phyloP scores from a whole-genome alignment of 2,113 vertebrate genomes.

The Corydoras sp. region DNA sequence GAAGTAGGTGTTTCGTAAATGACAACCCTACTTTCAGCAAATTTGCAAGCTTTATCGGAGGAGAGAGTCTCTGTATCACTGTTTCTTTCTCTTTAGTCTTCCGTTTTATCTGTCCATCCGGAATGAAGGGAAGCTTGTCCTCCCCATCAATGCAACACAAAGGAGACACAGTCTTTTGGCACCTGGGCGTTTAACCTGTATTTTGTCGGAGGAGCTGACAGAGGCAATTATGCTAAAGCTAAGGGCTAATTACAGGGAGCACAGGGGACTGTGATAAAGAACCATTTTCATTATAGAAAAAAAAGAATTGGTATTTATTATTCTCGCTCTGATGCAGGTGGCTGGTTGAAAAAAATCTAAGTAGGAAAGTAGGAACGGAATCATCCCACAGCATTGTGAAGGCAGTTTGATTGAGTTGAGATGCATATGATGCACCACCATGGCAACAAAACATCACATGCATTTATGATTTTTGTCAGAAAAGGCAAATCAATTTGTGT shows the following conservation, averaged over 20 bases:
- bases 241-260: conserved; percentile 42
- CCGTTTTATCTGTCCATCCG: conserved; percentile 20
- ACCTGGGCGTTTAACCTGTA: conserved; percentile 48
- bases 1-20: conserved; percentile 40
- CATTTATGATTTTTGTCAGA: no score
- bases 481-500: no score
- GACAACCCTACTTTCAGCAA: conserved; percentile 39
- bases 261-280: conserved; percentile 13
- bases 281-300: conserved; percentile 7
- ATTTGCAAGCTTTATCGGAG: conserved; percentile 42
- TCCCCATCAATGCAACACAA: conserved; percentile 22
- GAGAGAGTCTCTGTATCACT: conserved; percentile 12
- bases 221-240: conserved; percentile 40
- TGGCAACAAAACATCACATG: no score
- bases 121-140: conserved; percentile 13
- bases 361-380: no score
- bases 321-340: no score
- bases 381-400: no score
- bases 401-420: no score
- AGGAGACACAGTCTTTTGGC: conserved; percentile 37
- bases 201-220: conserved; percentile 39
- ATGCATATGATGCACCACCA: no score
- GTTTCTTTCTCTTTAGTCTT: not conserved
- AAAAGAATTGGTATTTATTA: not conserved
- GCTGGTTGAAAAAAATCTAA: no score